A percentile compares a stretch with the other conserved stretches of the same genome.
Evolutionary conservation across 2,888 invertebrate species (phyloP).

Genomic region (Bugulina stolonifera): DNA sequence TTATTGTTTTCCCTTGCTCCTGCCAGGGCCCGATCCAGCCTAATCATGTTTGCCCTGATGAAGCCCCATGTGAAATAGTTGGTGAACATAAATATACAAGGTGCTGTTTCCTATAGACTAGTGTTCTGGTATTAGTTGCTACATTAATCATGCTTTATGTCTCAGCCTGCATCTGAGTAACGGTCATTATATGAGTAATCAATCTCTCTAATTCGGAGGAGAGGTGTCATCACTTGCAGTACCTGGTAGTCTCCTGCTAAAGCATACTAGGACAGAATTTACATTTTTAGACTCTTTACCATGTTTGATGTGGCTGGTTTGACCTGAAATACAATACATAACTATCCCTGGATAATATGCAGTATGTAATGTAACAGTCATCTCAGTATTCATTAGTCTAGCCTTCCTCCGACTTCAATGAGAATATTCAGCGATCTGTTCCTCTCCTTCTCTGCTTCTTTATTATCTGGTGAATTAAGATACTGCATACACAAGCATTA

Average conservation of each 20-base stretch:
- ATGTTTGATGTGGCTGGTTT: not conserved
- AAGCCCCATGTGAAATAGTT: not conserved
- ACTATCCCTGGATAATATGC: too few relatives aligned
- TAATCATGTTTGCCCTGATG: not conserved
- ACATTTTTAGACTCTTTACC: not conserved
- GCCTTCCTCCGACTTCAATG: too few relatives aligned
- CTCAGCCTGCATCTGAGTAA: not conserved
- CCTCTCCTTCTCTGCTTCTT: too few relatives aligned
- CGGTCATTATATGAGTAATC: conserved; percentile 22
- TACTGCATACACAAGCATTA: too few relatives aligned
- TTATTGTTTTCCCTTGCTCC: too few relatives aligned
- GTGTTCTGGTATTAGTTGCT: conserved; percentile 21
- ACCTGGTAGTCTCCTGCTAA: conserved; percentile 13
- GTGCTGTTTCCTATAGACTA: not conserved
- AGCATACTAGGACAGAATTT: too few relatives aligned
- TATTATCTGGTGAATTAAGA: too few relatives aligned
- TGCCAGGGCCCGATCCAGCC: too few relatives aligned
- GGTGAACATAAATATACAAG: not conserved
- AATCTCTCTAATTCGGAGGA: conserved; percentile 16
- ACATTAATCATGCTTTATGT: conserved; percentile 20
- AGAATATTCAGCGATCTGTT: too few relatives aligned
- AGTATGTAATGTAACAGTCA: too few relatives aligned
- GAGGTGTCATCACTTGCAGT: not conserved
- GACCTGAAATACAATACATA: too few relatives aligned
- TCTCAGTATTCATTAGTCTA: too few relatives aligned